Base-by-base conservation (phyloP, 2,888 invertebrate genomes). In the Microplitis manilae region DNA sequence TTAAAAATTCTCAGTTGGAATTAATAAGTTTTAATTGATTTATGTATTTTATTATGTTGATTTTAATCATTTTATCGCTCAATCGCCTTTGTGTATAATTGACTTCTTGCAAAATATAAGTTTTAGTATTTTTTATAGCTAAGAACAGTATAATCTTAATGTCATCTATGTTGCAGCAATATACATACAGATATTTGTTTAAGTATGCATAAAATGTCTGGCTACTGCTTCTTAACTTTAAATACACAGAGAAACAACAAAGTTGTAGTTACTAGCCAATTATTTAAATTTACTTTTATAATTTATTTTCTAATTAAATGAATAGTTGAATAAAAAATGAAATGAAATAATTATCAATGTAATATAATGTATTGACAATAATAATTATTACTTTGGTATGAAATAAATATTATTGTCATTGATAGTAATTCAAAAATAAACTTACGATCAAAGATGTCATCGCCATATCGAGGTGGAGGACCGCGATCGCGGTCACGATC, bases 371-470 rank as follows among this genome's bases (percentile, higher is more conserved):
- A 30, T 30, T 30, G 30, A 30, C 4, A 30, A 30, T 30, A 30
- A 30, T 30, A 30, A 30, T 30, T 30, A 30, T 30, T 30, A 30
- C 30, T 30, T 30, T 30, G 30, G 2, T 30, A 30, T 30, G 4
- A 30, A 30, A 30, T 30, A 30, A 30, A 30, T 30, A 50, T 50
- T 9, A 5, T 13, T 9, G 8, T 62, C 15, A 69, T 69, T 38
- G 71, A 62, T 70, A 65, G 68, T 59, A 69, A 68, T 8, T 70
- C 50, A 50, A 50, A 70, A 69, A 68, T 67, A 6, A n/a, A 85
- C 87, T 86, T 81, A 90, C 90, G 91, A 84, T 87, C 87, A 73
- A 86, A 79, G 84, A 89, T 90, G 79, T 85, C 90, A 81, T 86
- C 84, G 82, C 87, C 88, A 87, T 90, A 86, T 77, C 90, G 86